Evolutionary conservation across 2,113 vertebrate species (phyloP), one percentile per base, ranked within the genome.

Genomic region (Marmota monax): DNA sequence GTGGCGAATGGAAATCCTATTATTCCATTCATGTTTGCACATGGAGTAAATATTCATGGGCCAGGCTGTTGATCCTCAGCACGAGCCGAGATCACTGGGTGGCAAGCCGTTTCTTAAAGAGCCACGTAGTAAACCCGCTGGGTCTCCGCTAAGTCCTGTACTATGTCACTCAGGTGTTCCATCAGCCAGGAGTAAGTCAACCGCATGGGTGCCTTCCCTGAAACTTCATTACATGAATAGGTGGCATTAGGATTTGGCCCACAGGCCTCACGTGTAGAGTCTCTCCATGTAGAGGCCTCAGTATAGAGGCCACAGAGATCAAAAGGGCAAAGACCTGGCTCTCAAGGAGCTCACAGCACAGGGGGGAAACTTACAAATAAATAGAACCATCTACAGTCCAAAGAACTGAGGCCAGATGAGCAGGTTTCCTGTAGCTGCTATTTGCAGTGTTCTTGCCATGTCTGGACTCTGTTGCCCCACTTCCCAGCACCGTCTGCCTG

Each of bases 401-500:
- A 85, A 76, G 94, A 70, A 17, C 12, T 0, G 45, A 58, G 51
- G 58, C n/a, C 56, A 2, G 67, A 20, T 9, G 3, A 48, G 17
- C 61, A 39, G 58, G 1, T 22, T 39, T 48, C 12, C 61, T 23
- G 1, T 29, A 27, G 42, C 4, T 32, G 7, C n/a, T 29, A 29
- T 22, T 53, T 29, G 51, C 72, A 23, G 39, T 13, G 32, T 45
- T 42, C 58, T 32, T 34, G 12, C 63, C 39, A 0, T 2, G 3
- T 29, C 2, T 39, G 77, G 25, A 32, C 14, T 5, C n/a, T 17
- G 2, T 70, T 10, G 16, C n/a, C 27, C 9, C 11, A 0, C 25
- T n/a, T 39, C 37, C 56, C 6, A 2, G 5, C 22, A 1, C 22
- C 37, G 0, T 10, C 76, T 5, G 12, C 17, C n/a, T 12, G 70